Evolutionary conservation across 2,113 vertebrate species (phyloP), one percentile per base, ranked within the genome.

Genomic region (Sapajus apella): DNA sequence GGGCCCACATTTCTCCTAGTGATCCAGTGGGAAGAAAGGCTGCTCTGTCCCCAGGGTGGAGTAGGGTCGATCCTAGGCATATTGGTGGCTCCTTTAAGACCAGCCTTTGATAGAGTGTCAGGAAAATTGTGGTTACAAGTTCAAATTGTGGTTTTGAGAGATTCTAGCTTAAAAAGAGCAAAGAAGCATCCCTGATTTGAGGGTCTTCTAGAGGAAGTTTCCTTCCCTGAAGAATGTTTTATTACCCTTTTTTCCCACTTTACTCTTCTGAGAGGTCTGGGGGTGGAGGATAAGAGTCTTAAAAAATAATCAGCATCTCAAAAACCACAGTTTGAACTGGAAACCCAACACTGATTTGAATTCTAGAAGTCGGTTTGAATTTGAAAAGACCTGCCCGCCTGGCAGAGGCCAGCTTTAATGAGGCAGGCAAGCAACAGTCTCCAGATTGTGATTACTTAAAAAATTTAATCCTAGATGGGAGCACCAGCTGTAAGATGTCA

Each of bases 91-190:
- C 84, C 66, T 97, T 90, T 75, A 96, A 97, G 95, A 80, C 76
- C 56, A 96, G 75, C 56, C 80, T 94, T 93, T 96, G 76, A 81
- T 83, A 66, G 32, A 2, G 70, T 92, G 88, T 88, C 79, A 93
- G 96, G 96, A 87, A 94, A 95, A 90, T 73, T 95, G 93, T 68
- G 81, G 87, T 93, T 94, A 94, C 50, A 84, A 92, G 83, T 87
- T 96, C 85, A 95, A 95, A 87, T 68, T 81, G 64, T 66, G 93
- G 86, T 89, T 97, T 94, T 70, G 56, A 94, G 87, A 90, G 88
- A 80, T 84, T 84, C 16, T 47, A 50, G 64, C 80, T 94, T 84
- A 32, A 66, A 81, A 88, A 94, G 58, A 43, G 11, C 25, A 66
- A 95, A 55, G 79, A 79, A 23, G 50, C 87, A 76, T 86, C 89